Evolutionary conservation across 2,113 vertebrate species (phyloP).

Genomic region (Nanorana parkeri): DNA sequence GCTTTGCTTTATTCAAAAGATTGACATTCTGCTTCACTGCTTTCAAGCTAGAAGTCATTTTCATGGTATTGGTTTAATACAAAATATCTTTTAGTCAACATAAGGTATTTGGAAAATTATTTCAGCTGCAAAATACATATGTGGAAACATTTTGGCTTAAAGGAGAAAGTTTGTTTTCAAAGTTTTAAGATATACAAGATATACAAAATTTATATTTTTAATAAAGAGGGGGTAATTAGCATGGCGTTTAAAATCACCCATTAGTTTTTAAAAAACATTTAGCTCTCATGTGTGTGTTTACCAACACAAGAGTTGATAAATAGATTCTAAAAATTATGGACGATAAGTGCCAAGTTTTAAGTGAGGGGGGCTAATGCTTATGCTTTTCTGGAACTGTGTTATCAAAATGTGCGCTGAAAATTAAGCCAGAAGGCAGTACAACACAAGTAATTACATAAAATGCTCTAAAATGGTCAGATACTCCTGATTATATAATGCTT

Average conservation of each 20-base stretch:
- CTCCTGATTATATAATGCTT: background rate
- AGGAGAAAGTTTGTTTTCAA: background rate
- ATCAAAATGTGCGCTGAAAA: constrained; percentile 12
- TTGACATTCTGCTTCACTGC: constrained; percentile 34
- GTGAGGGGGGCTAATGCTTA: constrained; percentile 18
- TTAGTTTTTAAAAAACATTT: background rate
- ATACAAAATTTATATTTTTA: constrained; percentile 4
- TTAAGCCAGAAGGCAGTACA: background rate
- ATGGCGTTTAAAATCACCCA: background rate
- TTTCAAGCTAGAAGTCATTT: constrained; percentile 31
- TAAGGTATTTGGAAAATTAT: constrained; percentile 28
- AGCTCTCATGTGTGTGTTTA: constrained; percentile 33
- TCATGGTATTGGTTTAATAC: constrained; percentile 44
- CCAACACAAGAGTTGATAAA: constrained; percentile 22
- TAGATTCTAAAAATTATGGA: background rate
- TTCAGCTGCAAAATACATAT: constrained; percentile 26
- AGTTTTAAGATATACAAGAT: background rate
- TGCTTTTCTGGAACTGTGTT: constrained; percentile 9
- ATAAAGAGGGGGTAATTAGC: background rate
- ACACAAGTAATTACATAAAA: background rate
- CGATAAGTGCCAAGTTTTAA: constrained; percentile 18
- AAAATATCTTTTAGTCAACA: constrained; percentile 42
- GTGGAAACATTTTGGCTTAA: background rate
- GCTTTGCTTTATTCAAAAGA: constrained; percentile 47
- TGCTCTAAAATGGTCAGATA: background rate